Evolutionary conservation across 2,888 invertebrate genomes (phyloP).

Genomic region (Erebia epiphron): DNA sequence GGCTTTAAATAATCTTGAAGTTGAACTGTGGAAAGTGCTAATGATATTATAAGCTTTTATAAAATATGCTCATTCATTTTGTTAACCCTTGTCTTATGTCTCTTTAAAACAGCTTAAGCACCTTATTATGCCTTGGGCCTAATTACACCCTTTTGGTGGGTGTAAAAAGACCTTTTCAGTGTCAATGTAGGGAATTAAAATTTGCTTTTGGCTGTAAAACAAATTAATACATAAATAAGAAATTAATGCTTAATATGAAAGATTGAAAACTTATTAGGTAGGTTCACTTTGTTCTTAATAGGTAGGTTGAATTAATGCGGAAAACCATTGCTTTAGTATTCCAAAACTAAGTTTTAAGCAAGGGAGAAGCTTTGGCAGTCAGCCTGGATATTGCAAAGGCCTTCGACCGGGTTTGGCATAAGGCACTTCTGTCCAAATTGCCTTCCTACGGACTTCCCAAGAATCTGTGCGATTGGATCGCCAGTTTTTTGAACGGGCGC

Average conservation of each 20-base stretch:
- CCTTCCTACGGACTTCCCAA: too few relatives aligned
- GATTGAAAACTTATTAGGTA: neutral
- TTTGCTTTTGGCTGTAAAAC: neutral
- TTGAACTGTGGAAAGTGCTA: neutral
- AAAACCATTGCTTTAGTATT: too few relatives aligned
- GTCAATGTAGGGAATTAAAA: constrained; percentile 4
- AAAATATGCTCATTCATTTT: constrained; percentile 19
- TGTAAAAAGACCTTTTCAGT: constrained; percentile 6
- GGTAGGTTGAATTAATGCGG: too few relatives aligned
- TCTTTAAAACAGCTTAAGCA: constrained; percentile 23
- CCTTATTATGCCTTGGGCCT: constrained; percentile 24
- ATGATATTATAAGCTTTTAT: neutral
- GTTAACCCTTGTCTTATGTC: constrained; percentile 25
- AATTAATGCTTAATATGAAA: neutral
- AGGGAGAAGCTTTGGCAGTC: too few relatives aligned
- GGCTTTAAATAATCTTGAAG: neutral
- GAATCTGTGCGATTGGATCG: too few relatives aligned
- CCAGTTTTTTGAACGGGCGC: too few relatives aligned
- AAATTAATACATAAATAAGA: neutral
- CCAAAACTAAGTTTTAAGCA: too few relatives aligned
- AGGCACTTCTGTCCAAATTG: too few relatives aligned
- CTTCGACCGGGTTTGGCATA: too few relatives aligned
- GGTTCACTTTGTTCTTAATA: too few relatives aligned
- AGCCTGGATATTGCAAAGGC: too few relatives aligned
- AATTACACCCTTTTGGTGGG: constrained; percentile 9